phyloP scores from a whole-genome alignment of 2,888 invertebrate genomes.

The Odontothrips loti region DNA sequence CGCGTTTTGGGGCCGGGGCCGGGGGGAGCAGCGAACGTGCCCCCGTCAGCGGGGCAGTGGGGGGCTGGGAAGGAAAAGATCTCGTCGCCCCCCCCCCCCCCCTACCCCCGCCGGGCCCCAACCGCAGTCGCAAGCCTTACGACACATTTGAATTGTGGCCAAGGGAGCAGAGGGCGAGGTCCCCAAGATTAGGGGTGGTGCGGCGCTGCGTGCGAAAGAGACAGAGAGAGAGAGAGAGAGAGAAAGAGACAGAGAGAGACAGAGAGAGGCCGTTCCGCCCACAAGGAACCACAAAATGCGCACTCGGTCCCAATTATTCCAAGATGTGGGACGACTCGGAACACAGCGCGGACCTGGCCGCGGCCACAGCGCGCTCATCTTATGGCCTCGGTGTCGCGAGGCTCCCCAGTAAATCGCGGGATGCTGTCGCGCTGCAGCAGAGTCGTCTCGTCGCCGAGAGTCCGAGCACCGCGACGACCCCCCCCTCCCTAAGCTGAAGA shows the following conservation, averaged over 20 bases:
- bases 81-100: background rate
- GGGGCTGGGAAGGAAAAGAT: background rate
- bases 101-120: no score
- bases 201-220: background rate
- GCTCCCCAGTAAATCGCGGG: no score
- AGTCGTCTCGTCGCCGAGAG: background rate
- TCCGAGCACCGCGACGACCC: background rate
- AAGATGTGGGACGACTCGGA: no score
- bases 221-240: no score
- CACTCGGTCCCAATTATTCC: background rate
- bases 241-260: no score
- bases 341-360: background rate
- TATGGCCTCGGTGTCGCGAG: background rate
- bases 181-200: background rate
- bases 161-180: background rate
- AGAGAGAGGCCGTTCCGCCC: no score
- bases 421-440: background rate
- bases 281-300: no score
- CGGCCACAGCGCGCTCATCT: background rate
- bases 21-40: no score
- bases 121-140: background rate
- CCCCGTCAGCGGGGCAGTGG: background rate
- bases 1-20: no score
- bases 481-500: background rate
- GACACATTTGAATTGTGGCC: slow-evolving; percentile 24